These are phyloP conservation scores for Charanyca ferruginea DNA, from an alignment of 2,888 invertebrate genomes.

Conservation along the genomic window DNA sequence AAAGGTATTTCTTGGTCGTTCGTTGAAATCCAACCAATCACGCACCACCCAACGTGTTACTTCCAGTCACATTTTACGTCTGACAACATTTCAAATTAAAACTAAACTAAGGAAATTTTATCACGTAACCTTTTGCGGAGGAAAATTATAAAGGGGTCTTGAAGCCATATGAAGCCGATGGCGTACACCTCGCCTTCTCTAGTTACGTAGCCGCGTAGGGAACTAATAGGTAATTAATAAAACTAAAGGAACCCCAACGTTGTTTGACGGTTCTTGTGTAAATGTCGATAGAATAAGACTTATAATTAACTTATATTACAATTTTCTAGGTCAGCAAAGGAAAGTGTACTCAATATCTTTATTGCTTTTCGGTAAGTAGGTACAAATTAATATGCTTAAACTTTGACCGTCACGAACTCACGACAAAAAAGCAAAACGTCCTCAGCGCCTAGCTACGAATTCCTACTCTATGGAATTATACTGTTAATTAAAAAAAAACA, in stretches of 20 bases:
- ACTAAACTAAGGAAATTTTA: slow-evolving; percentile 5
- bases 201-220: slow-evolving; percentile 50
- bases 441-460: too few species aligned
- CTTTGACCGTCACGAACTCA: too few species aligned
- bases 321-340: slow-evolving; percentile 12
- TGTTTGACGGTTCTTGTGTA: slow-evolving; percentile 3
- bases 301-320: slow-evolving; percentile 23
- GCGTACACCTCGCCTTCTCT: slow-evolving; percentile 14
- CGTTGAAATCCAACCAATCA: slow-evolving; percentile 4
- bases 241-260: slow-evolving; percentile 40
- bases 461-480: too few species aligned
- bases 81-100: slow-evolving; percentile 22
- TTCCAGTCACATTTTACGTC: slow-evolving; percentile 16
- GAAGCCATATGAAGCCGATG: slow-evolving; percentile 48
- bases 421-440: too few species aligned
- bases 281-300: slow-evolving; percentile 6
- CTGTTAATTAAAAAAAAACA: too few species aligned
- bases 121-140: slow-evolving; percentile 25
- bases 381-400: too few species aligned
- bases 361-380: too few species aligned
- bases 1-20: slow-evolving; percentile 9
- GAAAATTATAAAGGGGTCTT: slow-evolving; percentile 34
- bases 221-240: slow-evolving; percentile 50
- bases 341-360: too few species aligned
- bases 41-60: slow-evolving; percentile 26